A percentile compares a stretch with the other conserved stretches of the same genome.
These are phyloP conservation scores for Anagyrus pseudococci DNA, from an alignment of 2,888 invertebrate genomes.

Conservation along the genomic window DNA sequence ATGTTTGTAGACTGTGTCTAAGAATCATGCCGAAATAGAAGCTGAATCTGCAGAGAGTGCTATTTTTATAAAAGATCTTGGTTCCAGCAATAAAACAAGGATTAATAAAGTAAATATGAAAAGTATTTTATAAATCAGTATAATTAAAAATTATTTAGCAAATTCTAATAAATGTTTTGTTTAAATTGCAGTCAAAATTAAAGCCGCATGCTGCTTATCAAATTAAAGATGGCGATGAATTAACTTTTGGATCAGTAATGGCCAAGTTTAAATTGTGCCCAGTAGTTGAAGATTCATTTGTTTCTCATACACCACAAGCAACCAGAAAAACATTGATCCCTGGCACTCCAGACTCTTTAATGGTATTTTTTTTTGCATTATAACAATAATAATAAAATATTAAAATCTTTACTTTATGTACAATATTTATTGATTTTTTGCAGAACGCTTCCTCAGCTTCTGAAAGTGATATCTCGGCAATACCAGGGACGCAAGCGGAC, in stretches of 20 bases:
- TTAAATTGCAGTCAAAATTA: slow-evolving; percentile 47
- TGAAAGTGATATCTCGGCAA: slow-evolving; percentile 29
- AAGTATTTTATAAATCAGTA: slow-evolving; percentile 14
- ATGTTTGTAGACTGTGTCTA: slow-evolving; percentile 62
- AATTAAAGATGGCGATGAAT: slow-evolving; percentile 48
- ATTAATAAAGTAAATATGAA: slow-evolving; percentile 60
- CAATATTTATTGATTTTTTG: slow-evolving; percentile 24
- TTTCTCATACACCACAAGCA: slow-evolving; percentile 37
- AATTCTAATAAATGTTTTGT: slow-evolving; percentile 21
- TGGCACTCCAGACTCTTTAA: slow-evolving; percentile 45
- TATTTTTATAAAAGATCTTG: slow-evolving; percentile 62
- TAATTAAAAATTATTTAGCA: slow-evolving; percentile 14
- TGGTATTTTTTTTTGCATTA: slow-evolving; percentile 39
- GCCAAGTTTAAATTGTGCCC: slow-evolving; percentile 44
- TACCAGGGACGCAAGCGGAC: slow-evolving; percentile 35
- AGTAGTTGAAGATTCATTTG: slow-evolving; percentile 36
- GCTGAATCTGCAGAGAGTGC: slow-evolving; percentile 48
- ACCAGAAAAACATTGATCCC: slow-evolving; percentile 38
- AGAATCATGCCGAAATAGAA: slow-evolving; percentile 65
- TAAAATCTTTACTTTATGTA: slow-evolving; percentile 10
- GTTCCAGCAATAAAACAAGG: slow-evolving; percentile 63
- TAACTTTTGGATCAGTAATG: slow-evolving; percentile 50
- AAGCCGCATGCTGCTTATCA: slow-evolving; percentile 51
- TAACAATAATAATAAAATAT: background rate
- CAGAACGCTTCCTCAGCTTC: slow-evolving; percentile 35